phyloP scores from a whole-genome alignment of 2,797 vertebrate species.

The Tragelaphus eurycerus region DNA sequence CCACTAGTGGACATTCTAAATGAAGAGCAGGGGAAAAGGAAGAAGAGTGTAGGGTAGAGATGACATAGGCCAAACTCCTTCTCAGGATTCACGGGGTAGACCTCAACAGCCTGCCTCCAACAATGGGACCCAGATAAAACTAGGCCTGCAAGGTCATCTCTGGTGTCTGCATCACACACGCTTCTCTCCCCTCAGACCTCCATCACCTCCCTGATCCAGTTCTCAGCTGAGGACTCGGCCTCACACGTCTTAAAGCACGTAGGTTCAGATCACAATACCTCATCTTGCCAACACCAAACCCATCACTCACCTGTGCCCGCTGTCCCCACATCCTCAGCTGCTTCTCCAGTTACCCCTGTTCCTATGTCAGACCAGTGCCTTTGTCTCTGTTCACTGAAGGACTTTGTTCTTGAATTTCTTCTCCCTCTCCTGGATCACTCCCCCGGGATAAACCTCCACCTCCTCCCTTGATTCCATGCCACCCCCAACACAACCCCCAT shows the following conservation, averaged over 20 bases:
- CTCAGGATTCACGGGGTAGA: background rate
- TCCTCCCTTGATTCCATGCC: background rate
- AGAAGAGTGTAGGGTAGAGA: no score
- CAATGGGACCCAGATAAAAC: background rate
- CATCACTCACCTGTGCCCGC: fast-evolving
- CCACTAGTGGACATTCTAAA: no score
- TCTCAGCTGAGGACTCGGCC: no score
- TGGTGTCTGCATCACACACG: no score
- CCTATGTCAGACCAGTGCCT: background rate
- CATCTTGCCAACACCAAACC: background rate
- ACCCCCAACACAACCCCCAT: background rate
- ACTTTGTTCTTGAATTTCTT: background rate
- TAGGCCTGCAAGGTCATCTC: background rate
- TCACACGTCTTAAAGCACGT: fast-evolving
- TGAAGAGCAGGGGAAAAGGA: no score
- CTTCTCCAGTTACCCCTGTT: background rate
- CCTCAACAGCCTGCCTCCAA: fast-evolving
- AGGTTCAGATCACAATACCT: background rate
- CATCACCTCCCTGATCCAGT: background rate
- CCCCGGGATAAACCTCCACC: background rate
- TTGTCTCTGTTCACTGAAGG: background rate
- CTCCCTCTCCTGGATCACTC: no score
- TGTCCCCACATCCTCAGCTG: background rate
- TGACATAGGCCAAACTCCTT: background rate
- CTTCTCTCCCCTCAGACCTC: background rate